Evolutionary conservation across 2,113 vertebrate genomes (phyloP).

Genomic region (Triplophysa dalaica): DNA sequence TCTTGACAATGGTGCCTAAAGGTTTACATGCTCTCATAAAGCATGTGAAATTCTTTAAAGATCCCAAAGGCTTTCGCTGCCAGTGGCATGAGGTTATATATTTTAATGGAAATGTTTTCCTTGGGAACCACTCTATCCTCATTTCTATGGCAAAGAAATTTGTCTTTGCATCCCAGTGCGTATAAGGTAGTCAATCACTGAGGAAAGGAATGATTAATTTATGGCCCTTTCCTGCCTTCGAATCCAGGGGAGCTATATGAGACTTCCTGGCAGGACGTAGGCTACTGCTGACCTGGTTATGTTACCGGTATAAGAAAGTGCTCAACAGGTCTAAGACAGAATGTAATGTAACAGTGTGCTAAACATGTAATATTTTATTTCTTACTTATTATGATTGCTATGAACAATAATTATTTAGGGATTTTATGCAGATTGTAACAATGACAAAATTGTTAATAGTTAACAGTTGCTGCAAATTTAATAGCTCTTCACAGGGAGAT

Average conservation of each 20-base stretch:
- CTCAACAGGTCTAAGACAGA: conserved; percentile 36
- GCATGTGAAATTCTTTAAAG: conserved; percentile 28
- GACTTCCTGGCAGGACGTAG: conserved; percentile 35
- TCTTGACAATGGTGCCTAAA: conserved; percentile 24
- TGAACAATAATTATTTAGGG: too few species aligned
- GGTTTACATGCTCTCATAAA: conserved; percentile 45
- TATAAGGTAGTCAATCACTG: conserved; percentile 54
- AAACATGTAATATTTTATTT: not conserved
- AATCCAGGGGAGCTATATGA: conserved; percentile 39
- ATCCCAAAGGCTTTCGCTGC: conserved; percentile 40
- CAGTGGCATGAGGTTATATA: conserved; percentile 35
- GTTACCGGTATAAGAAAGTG: conserved; percentile 25
- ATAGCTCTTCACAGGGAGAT: not conserved
- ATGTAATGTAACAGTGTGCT: not conserved
- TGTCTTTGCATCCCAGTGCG: conserved; percentile 45
- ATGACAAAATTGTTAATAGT: too few species aligned
- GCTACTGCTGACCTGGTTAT: conserved; percentile 40
- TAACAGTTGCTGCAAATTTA: not conserved
- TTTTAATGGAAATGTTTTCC: conserved; percentile 53
- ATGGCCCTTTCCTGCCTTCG: conserved; percentile 10
- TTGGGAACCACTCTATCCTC: conserved; percentile 47
- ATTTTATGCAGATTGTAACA: not conserved
- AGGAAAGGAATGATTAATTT: conserved; percentile 51
- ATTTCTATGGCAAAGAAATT: conserved; percentile 53
- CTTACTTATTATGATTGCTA: not conserved